Evolutionary conservation across 2,113 vertebrate genomes (phyloP).

Genomic region (Ceyx cyanopectus): DNA sequence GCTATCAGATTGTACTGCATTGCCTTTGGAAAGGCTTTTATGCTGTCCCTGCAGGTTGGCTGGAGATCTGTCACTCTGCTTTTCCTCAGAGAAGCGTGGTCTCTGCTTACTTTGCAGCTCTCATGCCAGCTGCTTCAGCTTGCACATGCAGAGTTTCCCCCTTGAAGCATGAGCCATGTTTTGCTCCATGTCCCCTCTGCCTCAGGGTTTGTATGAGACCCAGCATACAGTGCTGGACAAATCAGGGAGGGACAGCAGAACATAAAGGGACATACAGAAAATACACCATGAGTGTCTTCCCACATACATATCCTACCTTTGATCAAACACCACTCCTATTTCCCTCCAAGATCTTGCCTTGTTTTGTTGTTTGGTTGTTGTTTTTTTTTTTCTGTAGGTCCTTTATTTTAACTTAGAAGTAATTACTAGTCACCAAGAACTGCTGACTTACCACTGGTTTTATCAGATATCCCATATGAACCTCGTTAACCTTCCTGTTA

Average conservation of each 20-base stretch:
- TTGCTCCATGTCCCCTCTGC: neutral
- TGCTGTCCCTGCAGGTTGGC: neutral
- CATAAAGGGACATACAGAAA: neutral
- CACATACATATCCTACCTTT: neutral
- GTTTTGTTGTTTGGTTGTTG: accelerated
- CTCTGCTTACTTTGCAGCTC: neutral
- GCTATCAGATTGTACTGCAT: neutral
- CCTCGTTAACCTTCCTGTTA: constrained; percentile 6
- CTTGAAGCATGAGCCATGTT: neutral
- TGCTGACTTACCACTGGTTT: neutral
- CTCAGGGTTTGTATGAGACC: accelerated
- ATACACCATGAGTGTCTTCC: neutral
- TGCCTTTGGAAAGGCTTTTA: neutral
- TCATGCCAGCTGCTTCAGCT: neutral
- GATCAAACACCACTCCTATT: neutral
- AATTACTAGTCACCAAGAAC: neutral
- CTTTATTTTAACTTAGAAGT: neutral
- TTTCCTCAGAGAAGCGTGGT: neutral
- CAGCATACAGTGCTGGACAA: neutral
- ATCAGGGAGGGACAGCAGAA: neutral
- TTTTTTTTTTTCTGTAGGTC: neutral
- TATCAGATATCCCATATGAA: neutral
- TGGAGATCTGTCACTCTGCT: neutral
- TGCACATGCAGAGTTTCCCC: neutral
- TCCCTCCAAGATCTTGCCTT: neutral